Evolutionary conservation across 92 coral and sea anemone species (phyloP).

Genomic region (Diadumene lineata): DNA sequence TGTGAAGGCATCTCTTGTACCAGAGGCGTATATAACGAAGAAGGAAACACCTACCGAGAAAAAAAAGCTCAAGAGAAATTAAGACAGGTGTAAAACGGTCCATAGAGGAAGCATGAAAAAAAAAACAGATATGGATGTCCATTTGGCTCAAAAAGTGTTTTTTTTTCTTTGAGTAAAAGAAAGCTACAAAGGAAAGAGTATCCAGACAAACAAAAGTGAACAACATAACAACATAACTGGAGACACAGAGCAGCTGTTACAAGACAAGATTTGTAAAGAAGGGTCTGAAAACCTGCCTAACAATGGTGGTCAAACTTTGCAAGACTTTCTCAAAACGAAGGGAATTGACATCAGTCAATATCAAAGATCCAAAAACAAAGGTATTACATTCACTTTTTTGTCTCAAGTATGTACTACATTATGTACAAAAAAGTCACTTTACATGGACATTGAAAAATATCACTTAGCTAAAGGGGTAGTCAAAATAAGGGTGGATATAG

Average conservation of each 20-base stretch:
- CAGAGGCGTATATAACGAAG: conserved; percentile 5
- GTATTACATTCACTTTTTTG: background rate
- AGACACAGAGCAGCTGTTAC: conserved; percentile 3
- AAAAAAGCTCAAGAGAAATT: conserved; percentile 17
- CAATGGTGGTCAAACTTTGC: conserved; percentile 17
- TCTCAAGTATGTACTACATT: background rate
- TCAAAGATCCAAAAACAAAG: background rate
- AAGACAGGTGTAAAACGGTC: conserved; percentile 19
- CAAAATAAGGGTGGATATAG: background rate
- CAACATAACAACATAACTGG: background rate
- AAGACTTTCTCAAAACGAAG: conserved; percentile 7
- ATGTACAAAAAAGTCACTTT: background rate
- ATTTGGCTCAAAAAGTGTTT: conserved; percentile 20
- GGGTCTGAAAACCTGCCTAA: background rate
- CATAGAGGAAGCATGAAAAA: conserved; percentile 1
- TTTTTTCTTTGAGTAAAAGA: conserved; percentile 11
- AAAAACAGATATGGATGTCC: conserved; percentile 20
- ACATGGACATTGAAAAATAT: background rate
- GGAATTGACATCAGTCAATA: conserved; percentile 24
- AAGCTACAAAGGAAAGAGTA: background rate
- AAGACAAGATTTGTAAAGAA: conserved; percentile 2
- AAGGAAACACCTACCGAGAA: conserved; percentile 24
- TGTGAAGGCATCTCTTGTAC: conserved; percentile 28
- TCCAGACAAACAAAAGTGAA: background rate
- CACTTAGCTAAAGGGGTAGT: background rate